Base-by-base conservation (phyloP, 1,140 invertebrate species). In the Danaus melanippus region DNA sequence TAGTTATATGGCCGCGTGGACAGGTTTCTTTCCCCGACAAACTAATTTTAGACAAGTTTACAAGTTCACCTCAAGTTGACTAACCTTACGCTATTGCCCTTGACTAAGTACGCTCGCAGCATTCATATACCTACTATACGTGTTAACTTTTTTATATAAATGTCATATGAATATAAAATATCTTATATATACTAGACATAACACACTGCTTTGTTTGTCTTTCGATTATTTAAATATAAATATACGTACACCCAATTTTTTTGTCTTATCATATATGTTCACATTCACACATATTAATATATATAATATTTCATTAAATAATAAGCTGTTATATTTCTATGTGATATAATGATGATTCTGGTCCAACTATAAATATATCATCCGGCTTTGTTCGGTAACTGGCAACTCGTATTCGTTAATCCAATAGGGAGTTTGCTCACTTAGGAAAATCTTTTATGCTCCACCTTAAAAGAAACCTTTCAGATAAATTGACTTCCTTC, bases 21-120 rank as follows among this genome's bases (percentile, higher is more conserved):
- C 57, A 50, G 57, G 58, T 60, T 60, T 55, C 48, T 59, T 54
- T 53, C 21, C 21, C 21, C 21, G 55, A 56, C 48, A 56, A 56
- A 60, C 53, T 60, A 54, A 60, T 55, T 60, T 60, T 60, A 60
- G 58, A 60, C 58, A 60, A 60, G 58, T 60, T 54, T 60, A 60
- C 58, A 46, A 55, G 58, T 60, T 55, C 58, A 60, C 58, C 52
- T 60, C 51, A 60, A 60, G 58, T 60, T 60, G 58, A 60, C 46
- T 60, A 60, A 60, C 58, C 58, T 60, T 54, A 60, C 43, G 41
- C 48, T 43, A 44, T 42, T 55, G 58, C 58, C 58, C 58, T 60
- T 60, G 58, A 60, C 58, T 55, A 50, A 53, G 41, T 48, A 48
- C 47, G 42, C 21, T 32, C 21, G 6, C 21, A 32, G 21, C 21